These are phyloP conservation scores for Tachyglossus aculeatus DNA, from an alignment of 2,797 vertebrate species.

Conservation along the genomic window DNA sequence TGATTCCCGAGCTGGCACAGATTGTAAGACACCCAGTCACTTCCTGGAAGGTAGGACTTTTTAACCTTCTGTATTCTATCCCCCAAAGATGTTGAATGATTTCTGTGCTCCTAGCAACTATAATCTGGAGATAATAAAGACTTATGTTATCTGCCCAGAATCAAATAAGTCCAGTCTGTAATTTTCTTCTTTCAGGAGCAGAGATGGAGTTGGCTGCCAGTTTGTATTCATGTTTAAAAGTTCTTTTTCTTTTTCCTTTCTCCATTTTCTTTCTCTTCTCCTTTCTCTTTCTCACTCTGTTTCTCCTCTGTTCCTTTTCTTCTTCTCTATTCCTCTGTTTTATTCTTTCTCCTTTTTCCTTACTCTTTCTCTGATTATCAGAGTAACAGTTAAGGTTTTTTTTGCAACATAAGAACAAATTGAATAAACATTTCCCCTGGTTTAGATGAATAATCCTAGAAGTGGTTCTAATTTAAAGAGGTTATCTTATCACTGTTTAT, in stretches of 20 bases:
- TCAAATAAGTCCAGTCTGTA: not conserved
- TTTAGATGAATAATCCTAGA: too few species aligned
- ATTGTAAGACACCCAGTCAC: constrained; percentile 30
- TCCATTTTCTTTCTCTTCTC: not conserved
- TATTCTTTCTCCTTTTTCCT: not conserved
- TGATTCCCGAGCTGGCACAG: constrained; percentile 49
- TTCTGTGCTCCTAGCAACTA: not conserved
- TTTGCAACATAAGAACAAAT: too few species aligned
- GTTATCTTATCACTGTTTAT: too few species aligned
- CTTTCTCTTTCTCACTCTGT: not conserved
- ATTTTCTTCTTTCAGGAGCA: rapidly evolving
- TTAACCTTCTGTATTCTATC: not conserved
- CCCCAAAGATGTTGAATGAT: not conserved
- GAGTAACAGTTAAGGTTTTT: not conserved
- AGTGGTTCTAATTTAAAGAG: too few species aligned
- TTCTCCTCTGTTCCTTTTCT: not conserved
- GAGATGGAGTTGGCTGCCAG: not conserved
- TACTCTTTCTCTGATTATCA: not conserved
- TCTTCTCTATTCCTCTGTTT: too few species aligned
- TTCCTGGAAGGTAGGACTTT: constrained; percentile 15
- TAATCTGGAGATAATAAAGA: not conserved
- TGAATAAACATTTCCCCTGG: too few species aligned
- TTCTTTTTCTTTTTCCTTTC: not conserved
- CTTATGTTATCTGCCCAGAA: not conserved
- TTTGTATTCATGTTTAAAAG: too few species aligned